Conservation (phyloP, 2,113 vertebrate genomes). For the Antechinus flavipes region DNA sequence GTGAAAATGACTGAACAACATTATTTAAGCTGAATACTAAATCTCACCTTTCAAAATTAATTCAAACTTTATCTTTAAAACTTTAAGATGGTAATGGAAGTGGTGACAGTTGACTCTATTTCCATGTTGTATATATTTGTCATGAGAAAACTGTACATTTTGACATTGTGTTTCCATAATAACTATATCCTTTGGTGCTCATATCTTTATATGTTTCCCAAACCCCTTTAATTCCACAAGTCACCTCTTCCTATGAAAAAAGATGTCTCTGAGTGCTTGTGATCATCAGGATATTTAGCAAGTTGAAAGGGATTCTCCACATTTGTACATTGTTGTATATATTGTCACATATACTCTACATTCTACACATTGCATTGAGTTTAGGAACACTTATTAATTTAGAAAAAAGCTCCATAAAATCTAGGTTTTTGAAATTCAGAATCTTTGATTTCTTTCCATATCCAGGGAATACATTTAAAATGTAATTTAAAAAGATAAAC, state of each 20-base stretch:
- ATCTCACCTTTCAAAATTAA: not conserved
- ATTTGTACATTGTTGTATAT: too few relatives aligned
- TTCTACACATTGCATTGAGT: not conserved
- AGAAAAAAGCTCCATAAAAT: not conserved
- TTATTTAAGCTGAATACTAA: not conserved
- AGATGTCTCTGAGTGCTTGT: too few relatives aligned
- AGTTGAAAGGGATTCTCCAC: too few relatives aligned
- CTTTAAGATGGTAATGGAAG: not conserved
- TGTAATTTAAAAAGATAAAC: not conserved
- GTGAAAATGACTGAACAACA: not conserved
- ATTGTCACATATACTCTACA: too few relatives aligned
- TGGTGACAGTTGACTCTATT: not conserved
- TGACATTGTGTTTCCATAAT: not conserved
- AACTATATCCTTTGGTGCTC: not conserved
- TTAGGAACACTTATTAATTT: not conserved
- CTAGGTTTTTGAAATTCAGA: not conserved
- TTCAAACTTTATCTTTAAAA: not conserved
- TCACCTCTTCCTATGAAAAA: not conserved
- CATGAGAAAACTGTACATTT: not conserved
- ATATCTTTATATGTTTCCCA: not conserved
- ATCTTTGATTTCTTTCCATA: not conserved
- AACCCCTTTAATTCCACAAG: not conserved
- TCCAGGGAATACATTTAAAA: not conserved
- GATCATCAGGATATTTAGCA: too few relatives aligned
- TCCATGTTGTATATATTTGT: not conserved